phyloP scores from a whole-genome alignment of 2,113 vertebrate species.

The Macheiramphus alcinus region DNA sequence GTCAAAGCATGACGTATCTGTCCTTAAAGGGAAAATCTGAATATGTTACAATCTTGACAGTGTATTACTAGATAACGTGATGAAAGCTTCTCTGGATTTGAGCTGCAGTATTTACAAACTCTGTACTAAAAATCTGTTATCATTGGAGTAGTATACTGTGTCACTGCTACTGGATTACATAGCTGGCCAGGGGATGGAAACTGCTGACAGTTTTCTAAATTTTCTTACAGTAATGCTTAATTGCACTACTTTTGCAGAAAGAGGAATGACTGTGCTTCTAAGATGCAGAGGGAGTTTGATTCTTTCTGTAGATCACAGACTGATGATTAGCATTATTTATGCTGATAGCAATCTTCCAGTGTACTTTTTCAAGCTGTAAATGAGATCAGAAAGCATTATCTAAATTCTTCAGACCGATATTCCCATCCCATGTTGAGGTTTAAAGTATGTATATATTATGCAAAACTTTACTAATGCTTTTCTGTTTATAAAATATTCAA shows the following conservation, averaged over 20 bases:
- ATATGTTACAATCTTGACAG: background rate
- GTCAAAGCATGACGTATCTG: background rate
- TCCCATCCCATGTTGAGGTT: background rate
- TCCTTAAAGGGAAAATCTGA: background rate
- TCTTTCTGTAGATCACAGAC: background rate
- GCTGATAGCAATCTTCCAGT: background rate
- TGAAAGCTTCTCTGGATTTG: background rate
- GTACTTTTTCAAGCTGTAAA: background rate
- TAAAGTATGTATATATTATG: background rate
- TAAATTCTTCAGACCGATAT: background rate
- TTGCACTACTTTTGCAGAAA: background rate
- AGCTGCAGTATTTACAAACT: background rate
- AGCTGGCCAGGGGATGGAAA: background rate
- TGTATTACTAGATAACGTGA: background rate
- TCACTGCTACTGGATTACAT: background rate
- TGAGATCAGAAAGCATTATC: background rate
- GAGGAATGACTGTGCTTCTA: background rate
- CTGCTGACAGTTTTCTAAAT: background rate
- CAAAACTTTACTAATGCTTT: background rate
- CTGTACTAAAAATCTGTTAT: background rate
- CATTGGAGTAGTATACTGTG: background rate
- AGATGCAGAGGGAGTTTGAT: background rate
- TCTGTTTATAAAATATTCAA: background rate
- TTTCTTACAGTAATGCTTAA: background rate
- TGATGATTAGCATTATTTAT: background rate